These are phyloP conservation scores for Vespertilio murinus DNA, from an alignment of 2,797 vertebrate genomes.

Conservation along the genomic window DNA sequence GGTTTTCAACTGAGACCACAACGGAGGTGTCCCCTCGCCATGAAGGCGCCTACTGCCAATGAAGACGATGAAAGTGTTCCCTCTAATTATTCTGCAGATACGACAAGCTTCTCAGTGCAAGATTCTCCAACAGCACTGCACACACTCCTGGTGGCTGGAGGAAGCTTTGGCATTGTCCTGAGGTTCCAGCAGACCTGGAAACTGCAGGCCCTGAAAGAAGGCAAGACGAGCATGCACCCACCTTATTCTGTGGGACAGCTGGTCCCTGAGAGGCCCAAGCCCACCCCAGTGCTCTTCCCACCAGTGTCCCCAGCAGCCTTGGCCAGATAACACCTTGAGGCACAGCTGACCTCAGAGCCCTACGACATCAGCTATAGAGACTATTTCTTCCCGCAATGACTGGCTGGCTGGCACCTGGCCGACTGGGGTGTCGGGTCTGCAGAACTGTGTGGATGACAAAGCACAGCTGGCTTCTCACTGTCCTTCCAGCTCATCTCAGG, in stretches of 20 bases:
- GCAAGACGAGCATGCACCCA: not conserved
- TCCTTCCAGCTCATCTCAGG: not conserved
- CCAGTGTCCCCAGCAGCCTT: not conserved
- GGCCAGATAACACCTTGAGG: not conserved
- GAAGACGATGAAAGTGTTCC: fast-evolving
- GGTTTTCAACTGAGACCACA: not conserved
- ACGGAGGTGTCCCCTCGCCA: not conserved
- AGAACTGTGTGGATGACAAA: fast-evolving
- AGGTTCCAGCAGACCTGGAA: conserved; percentile 78
- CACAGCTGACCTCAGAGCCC: not conserved
- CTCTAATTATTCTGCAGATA: not conserved
- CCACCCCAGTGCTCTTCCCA: not conserved
- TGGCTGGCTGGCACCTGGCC: not conserved
- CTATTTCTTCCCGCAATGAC: conserved; percentile 73
- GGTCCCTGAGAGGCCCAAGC: conserved; percentile 14
- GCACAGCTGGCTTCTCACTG: not conserved
- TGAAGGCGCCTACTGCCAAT: not conserved
- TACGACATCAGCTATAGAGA: conserved; percentile 68
- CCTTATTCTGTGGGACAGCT: conserved; percentile 64
- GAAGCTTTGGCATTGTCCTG: too few species aligned
- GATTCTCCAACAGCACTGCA: too few species aligned
- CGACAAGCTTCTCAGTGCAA: conserved; percentile 29
- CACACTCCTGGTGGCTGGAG: too few species aligned
- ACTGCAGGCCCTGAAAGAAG: not conserved
- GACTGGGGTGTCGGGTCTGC: not conserved